These are phyloP conservation scores for Callitettix versicolor DNA, from an alignment of 1,140 invertebrate species.

Conservation along the genomic window DNA sequence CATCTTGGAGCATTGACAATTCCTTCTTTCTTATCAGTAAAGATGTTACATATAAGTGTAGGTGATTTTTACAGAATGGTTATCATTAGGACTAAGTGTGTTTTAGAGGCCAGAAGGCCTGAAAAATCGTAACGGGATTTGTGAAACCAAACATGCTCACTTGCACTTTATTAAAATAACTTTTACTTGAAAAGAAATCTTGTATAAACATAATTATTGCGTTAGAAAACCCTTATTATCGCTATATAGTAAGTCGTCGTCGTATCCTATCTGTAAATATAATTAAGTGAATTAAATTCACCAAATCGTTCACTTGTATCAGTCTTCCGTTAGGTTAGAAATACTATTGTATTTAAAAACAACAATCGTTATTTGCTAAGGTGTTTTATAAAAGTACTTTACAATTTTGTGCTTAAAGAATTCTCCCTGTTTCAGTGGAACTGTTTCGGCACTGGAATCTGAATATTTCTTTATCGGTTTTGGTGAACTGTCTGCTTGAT, in stretches of 20 bases:
- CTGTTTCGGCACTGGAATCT: background rate
- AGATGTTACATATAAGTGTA: too few relatives aligned
- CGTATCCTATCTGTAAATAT: background rate
- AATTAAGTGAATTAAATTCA: background rate
- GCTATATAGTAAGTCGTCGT: background rate
- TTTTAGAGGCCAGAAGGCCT: too few relatives aligned
- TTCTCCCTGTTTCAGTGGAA: background rate
- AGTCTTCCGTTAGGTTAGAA: too few relatives aligned
- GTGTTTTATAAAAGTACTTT: constrained; percentile 5
- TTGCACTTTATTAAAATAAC: too few relatives aligned
- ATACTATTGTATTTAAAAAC: background rate
- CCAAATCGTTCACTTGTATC: too few relatives aligned
- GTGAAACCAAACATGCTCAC: too few relatives aligned
- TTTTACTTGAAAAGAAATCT: background rate
- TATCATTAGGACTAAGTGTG: too few relatives aligned
- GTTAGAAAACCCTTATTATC: background rate
- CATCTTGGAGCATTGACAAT: too few relatives aligned
- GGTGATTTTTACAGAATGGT: too few relatives aligned
- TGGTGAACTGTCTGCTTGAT: background rate
- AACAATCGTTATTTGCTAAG: background rate
- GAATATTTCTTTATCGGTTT: background rate
- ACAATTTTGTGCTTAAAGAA: background rate
- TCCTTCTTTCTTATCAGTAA: too few relatives aligned
- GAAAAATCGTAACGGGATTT: too few relatives aligned
- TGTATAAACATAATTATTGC: background rate